Evolutionary conservation across 2,113 vertebrate genomes (phyloP).

Genomic region (Onychostoma macrolepis): DNA sequence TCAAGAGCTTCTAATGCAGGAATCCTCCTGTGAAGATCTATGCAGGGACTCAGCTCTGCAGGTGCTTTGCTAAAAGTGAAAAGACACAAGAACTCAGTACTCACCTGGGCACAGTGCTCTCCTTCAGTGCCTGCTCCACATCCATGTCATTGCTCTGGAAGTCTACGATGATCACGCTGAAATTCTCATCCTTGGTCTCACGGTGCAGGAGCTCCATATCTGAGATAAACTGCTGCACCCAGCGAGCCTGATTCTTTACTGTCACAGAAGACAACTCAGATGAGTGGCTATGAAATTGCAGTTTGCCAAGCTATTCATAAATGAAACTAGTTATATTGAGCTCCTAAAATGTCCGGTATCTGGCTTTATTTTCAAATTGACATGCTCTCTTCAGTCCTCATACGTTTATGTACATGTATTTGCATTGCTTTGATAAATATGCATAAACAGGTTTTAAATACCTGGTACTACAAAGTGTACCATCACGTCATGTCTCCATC

Average conservation of each 20-base stretch:
- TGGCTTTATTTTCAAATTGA: no score
- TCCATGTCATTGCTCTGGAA: slow-evolving; percentile 99
- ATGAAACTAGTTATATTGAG: no score
- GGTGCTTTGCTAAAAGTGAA: slow-evolving; percentile 2
- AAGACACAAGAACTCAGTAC: not conserved
- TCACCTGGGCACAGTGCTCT: slow-evolving; percentile 87
- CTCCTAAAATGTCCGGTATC: no score
- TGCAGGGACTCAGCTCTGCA: not conserved
- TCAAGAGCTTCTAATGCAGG: no score
- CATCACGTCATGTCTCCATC: slow-evolving; percentile 90
- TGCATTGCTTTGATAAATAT: no score
- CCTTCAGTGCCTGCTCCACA: slow-evolving; percentile 84
- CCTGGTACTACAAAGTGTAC: slow-evolving; percentile 98
- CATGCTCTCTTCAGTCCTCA: no score
- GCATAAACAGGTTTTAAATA: slow-evolving; percentile 66
- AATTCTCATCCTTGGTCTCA: slow-evolving; percentile 86
- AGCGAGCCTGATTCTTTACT: slow-evolving; percentile 99
- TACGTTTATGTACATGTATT: no score
- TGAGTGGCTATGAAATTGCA: not conserved
- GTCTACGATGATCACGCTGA: slow-evolving; percentile 93
- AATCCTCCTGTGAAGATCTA: not conserved
- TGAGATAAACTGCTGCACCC: slow-evolving; percentile 94
- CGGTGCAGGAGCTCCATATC: slow-evolving; percentile 89
- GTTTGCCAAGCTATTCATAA: no score
- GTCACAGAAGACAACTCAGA: slow-evolving; percentile 39